Evolutionary conservation across 2,797 vertebrate species (phyloP).

Genomic region (Enteromius afrohamiltoni): DNA sequence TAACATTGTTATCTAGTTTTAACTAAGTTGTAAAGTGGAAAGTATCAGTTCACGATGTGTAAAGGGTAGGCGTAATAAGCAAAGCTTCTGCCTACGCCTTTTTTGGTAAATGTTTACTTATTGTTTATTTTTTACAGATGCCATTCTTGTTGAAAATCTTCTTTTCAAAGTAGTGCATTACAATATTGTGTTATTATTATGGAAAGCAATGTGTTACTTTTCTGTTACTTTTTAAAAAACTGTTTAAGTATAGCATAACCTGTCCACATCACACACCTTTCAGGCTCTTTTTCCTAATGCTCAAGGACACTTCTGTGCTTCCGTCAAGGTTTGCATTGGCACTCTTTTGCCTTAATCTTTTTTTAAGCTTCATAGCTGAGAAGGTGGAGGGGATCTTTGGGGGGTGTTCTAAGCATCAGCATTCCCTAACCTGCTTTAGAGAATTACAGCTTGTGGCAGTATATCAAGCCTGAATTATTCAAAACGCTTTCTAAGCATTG

Average conservation of each 20-base stretch:
- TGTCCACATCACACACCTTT: background rate
- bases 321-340: background rate
- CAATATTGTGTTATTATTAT: background rate
- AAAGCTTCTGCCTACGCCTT: too few species aligned
- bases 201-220: background rate
- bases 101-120: too few species aligned
- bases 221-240: background rate
- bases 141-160: background rate
- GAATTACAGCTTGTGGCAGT: constrained; percentile 27
- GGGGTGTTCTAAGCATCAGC: constrained; percentile 20
- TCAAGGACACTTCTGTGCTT: background rate
- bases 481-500: constrained; percentile 34
- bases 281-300: background rate
- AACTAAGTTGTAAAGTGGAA: too few species aligned
- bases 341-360: constrained; percentile 19
- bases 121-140: background rate
- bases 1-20: too few species aligned
- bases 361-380: constrained; percentile 26
- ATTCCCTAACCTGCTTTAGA: constrained; percentile 33
- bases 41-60: too few species aligned
- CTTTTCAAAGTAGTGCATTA: background rate
- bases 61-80: too few species aligned
- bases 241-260: background rate
- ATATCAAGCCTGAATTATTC: constrained; percentile 30
- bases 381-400: background rate